A percentile compares a stretch with the other conserved stretches of the same genome.
Evolutionary conservation across 2,797 vertebrate species (phyloP).

Genomic region (Pipistrellus pygmaeus): DNA sequence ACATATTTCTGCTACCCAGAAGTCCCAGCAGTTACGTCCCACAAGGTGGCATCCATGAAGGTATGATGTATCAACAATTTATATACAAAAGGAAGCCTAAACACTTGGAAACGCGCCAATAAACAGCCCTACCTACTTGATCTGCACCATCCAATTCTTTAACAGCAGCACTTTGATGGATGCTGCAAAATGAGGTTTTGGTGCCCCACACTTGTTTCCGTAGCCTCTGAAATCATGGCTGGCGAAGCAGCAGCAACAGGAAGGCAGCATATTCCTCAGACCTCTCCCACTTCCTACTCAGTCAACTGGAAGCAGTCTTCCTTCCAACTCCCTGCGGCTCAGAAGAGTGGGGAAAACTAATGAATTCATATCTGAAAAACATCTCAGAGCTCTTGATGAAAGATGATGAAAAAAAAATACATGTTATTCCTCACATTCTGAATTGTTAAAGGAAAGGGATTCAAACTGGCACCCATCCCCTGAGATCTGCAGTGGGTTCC

Average conservation of each 20-base stretch:
- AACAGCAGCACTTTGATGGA: fast-evolving
- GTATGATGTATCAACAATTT: background rate
- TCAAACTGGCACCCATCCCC: background rate
- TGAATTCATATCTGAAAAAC: background rate
- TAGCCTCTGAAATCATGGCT: fast-evolving
- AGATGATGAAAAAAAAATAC: background rate
- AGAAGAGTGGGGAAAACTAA: background rate
- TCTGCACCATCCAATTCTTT: background rate
- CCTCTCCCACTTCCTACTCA: background rate
- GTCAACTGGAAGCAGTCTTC: background rate
- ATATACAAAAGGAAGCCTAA: background rate
- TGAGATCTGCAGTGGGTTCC: background rate
- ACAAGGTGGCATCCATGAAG: too few relatives aligned
- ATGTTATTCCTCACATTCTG: background rate
- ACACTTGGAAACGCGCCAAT: background rate
- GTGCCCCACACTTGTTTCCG: fast-evolving
- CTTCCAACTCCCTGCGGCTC: background rate
- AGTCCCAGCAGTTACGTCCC: too few relatives aligned
- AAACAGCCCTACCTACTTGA: fast-evolving
- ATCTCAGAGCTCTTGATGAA: background rate
- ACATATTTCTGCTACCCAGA: background rate
- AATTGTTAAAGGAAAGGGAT: background rate
- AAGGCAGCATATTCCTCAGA: background rate
- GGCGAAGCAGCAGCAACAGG: fast-evolving
- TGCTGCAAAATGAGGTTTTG: fast-evolving